A percentile compares a stretch with the other conserved stretches of the same genome.
phyloP scores from a whole-genome alignment of 2,797 vertebrate genomes.

The Tadarida brasiliensis region DNA sequence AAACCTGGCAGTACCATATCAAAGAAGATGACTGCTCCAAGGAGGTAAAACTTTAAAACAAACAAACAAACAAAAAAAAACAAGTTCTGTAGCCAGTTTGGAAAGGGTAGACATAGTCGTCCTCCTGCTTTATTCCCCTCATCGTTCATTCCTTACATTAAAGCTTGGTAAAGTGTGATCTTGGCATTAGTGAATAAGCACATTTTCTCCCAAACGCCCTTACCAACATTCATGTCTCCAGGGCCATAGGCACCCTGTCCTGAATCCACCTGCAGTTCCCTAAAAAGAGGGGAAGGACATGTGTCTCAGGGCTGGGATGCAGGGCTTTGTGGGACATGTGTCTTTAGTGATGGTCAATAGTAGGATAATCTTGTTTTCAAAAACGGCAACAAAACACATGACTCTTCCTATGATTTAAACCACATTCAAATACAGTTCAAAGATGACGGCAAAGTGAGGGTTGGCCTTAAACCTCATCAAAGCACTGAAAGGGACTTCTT shows the following conservation, averaged over 20 bases:
- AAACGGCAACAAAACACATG: not conserved
- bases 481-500: conserved; percentile 13
- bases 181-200: not conserved
- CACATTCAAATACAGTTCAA: conserved; percentile 54
- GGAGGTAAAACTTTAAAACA: not conserved
- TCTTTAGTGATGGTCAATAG: not conserved
- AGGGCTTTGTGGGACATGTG: not conserved
- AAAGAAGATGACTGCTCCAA: not conserved
- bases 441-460: not conserved
- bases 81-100: not conserved
- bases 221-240: not conserved
- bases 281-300: not conserved
- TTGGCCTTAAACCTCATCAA: not conserved
- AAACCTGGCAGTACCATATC: not conserved
- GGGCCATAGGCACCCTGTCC: not conserved
- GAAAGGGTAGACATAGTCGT: not conserved
- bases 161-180: not conserved
- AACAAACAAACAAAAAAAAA: not conserved
- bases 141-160: not conserved
- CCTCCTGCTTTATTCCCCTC: not conserved
- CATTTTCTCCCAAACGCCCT: not conserved
- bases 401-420: conserved; percentile 51
- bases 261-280: not conserved
- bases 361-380: not conserved
- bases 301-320: not conserved